Evolutionary conservation across 2,113 vertebrate genomes (phyloP).

Genomic region (Ardeotis arabs): DNA sequence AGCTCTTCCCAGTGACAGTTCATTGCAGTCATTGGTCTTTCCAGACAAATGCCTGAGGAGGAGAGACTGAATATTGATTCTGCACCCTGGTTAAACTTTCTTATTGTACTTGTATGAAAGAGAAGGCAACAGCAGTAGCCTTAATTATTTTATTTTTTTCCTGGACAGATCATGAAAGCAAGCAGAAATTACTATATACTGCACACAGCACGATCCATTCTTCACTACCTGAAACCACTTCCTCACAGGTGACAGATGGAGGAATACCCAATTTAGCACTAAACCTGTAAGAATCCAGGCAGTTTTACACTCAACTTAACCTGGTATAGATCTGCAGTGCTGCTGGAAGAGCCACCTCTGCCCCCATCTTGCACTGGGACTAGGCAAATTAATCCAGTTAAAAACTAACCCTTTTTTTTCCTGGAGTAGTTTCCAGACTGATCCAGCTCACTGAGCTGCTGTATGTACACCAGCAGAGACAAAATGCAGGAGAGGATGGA

Average conservation of each 20-base stretch:
- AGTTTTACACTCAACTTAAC: background rate
- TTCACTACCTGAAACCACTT: background rate
- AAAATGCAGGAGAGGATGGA: background rate
- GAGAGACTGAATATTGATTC: background rate
- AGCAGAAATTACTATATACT: background rate
- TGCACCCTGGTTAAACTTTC: background rate
- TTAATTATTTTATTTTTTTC: background rate
- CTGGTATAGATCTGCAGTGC: background rate
- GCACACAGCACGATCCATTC: accelerated
- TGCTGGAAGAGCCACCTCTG: background rate
- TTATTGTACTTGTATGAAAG: background rate
- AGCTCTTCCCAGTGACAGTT: background rate
- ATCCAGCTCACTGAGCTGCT: background rate
- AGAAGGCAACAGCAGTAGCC: background rate
- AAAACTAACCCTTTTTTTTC: background rate
- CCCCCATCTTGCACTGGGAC: background rate
- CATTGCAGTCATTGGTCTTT: background rate
- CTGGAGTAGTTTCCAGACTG: background rate
- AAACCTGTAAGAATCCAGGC: background rate
- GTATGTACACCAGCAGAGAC: background rate
- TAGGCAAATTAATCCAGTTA: background rate
- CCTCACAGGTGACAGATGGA: background rate
- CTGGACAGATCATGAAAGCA: background rate
- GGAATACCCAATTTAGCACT: background rate
- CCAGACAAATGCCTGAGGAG: background rate